phyloP scores from a whole-genome alignment of 2,888 invertebrate species.

The Notodonta dromedarius region DNA sequence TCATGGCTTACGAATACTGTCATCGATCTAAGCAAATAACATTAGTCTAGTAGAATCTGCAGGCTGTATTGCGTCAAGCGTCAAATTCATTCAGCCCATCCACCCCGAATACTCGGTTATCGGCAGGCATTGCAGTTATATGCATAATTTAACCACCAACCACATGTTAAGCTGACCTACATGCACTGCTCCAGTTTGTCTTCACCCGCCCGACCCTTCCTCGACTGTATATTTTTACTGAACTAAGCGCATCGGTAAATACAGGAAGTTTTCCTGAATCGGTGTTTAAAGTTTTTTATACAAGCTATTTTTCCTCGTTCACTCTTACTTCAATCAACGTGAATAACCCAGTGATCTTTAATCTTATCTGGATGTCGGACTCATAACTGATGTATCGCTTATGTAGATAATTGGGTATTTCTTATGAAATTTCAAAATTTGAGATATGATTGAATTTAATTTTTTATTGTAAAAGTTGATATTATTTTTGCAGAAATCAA shows the following conservation, averaged over 20 bases:
- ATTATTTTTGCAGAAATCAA: too few species aligned
- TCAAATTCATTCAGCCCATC: not conserved
- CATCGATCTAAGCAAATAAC: not conserved
- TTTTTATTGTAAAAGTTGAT: too few species aligned
- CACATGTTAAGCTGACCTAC: slow-evolving; percentile 36
- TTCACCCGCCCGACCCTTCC: slow-evolving; percentile 36
- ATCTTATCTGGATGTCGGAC: slow-evolving; percentile 10
- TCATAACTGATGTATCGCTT: slow-evolving; percentile 10
- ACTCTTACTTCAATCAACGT: slow-evolving; percentile 25
- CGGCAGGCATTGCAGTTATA: slow-evolving; percentile 41
- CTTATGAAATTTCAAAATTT: too few species aligned
- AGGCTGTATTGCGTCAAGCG: not conserved
- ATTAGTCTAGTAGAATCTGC: too few species aligned
- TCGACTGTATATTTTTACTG: slow-evolving; percentile 35
- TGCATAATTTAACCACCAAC: slow-evolving; percentile 46
- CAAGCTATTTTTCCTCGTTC: slow-evolving; percentile 29
- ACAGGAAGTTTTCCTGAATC: slow-evolving; percentile 29
- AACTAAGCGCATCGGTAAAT: slow-evolving; percentile 31
- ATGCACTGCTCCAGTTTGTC: slow-evolving; percentile 43
- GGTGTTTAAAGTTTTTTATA: slow-evolving; percentile 21
- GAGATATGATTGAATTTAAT: too few species aligned
- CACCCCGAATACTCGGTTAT: slow-evolving; percentile 22
- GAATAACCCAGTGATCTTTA: slow-evolving; percentile 14
- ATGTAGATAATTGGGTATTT: too few species aligned
- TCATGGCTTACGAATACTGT: not conserved